These are phyloP conservation scores for Cebus imitator DNA, from an alignment of 2,113 vertebrate species.

Conservation along the genomic window DNA sequence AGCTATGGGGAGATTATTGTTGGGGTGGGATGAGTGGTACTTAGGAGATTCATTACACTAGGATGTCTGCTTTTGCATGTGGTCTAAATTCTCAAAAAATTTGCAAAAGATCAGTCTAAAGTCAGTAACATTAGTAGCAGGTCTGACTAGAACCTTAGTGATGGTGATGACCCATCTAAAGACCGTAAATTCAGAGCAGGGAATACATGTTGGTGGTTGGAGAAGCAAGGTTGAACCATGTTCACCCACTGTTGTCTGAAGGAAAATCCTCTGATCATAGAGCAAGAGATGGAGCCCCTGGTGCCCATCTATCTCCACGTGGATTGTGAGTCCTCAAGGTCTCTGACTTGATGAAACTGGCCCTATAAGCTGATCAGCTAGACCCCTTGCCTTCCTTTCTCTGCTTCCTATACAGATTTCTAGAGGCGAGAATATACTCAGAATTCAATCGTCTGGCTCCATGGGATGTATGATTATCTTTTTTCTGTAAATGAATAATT, in stretches of 20 bases:
- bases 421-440: neutral
- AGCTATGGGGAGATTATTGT: too few relatives aligned
- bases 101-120: neutral
- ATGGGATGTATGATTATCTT: neutral
- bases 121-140: neutral
- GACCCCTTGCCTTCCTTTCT: neutral
- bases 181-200: neutral
- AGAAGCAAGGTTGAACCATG: neutral
- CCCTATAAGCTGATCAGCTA: neutral
- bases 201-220: neutral
- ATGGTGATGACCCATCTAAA: neutral
- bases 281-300: neutral
- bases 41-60: neutral
- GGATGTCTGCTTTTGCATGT: neutral
- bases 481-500: neutral
- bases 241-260: neutral
- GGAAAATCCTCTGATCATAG: neutral
- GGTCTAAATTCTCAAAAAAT: neutral
- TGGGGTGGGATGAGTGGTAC: neutral
- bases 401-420: neutral
- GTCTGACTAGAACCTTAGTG: neutral
- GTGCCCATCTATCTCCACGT: neutral
- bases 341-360: neutral
- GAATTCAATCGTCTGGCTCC: neutral
- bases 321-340: neutral